phyloP scores from a whole-genome alignment of 2,113 vertebrate species.

The Cyanoramphus novaezelandiae region DNA sequence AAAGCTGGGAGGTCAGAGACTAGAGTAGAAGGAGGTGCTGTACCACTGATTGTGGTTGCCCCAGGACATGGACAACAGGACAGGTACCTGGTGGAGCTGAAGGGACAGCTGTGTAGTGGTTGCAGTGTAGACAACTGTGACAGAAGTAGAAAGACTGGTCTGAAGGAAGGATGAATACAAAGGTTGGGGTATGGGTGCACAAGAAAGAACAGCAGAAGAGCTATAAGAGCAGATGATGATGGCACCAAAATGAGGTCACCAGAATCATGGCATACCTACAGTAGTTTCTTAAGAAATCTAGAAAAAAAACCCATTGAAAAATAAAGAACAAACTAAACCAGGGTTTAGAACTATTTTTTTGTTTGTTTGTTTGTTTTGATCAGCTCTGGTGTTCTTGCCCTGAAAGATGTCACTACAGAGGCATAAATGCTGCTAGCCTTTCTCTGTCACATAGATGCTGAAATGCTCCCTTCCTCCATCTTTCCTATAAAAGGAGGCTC shows the following conservation, averaged over 20 bases:
- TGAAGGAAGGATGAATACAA: not conserved
- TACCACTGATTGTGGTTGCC: not conserved
- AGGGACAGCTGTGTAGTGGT: not conserved
- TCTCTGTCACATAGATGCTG: not conserved
- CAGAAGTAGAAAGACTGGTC: not conserved
- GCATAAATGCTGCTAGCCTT: not conserved
- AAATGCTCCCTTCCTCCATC: not conserved
- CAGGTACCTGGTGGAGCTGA: not conserved
- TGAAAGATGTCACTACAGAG: not conserved
- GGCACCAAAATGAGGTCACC: not conserved
- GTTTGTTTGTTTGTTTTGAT: not conserved
- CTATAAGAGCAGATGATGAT: not conserved
- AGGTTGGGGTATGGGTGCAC: not conserved
- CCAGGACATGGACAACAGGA: not conserved
- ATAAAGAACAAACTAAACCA: not conserved
- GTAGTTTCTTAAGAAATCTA: not conserved
- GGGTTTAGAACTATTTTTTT: not conserved
- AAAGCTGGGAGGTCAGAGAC: not conserved
- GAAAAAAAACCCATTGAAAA: not conserved
- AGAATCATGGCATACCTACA: not conserved
- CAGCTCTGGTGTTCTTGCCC: not conserved
- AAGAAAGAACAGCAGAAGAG: not conserved
- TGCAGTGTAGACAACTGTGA: not conserved
- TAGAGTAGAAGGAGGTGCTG: not conserved
- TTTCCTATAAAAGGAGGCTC: not conserved